Evolutionary conservation across 30 jellyfish, hydroid and myxozoan species (phyloP), one percentile per base, ranked within the genome.

Genomic region (Calvadosia cruxmelitensis): DNA sequence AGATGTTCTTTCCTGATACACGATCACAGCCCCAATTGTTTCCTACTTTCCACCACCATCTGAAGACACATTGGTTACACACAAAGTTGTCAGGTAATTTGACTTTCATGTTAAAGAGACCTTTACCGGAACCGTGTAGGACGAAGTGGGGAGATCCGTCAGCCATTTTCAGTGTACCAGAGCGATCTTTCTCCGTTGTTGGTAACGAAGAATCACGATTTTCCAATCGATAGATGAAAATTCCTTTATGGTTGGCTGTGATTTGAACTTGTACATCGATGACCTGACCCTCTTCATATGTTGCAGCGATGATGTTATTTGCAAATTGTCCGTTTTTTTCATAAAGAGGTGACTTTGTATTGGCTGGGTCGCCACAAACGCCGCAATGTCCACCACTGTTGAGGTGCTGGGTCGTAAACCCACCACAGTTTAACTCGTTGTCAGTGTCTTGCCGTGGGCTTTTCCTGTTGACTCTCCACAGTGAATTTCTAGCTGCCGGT

Each of bases 201-300:
- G 86, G 86, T 2, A 68, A 10, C 0, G 27, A 25, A 10, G 72
- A 73, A 42, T 42, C 20, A 5, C 15, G 57, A 42, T 42, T 42
- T 42, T 20, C 57, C 10, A 42, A 5, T 42, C 20, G 10, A 20
- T 5, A 42, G 20, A 42, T 20, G 20, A 42, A 42, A 72, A 70
- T 68, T 1, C 96, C 96, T 50, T 72, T 79, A 57, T 85, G 96
- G 70, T 75, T 78, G 42, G 91, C 57, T 1, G 96, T 85, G 1
- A 85, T 49, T 48, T 76, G 70, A 29, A 85, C 80, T 30, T 52
- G 90, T 33, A 85, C 75, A 27, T 85, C 93, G 31, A 85, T 85
- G 57, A 52, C 63, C 52, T 85, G 91, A 29, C 96, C 96, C 50
- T 67, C 66, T 53, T 69, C 50, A 74, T 85, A 85, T 24, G 70